Conservation (phyloP, 92 coral and sea anemone genomes). For the Palythoa caribaeorum region DNA sequence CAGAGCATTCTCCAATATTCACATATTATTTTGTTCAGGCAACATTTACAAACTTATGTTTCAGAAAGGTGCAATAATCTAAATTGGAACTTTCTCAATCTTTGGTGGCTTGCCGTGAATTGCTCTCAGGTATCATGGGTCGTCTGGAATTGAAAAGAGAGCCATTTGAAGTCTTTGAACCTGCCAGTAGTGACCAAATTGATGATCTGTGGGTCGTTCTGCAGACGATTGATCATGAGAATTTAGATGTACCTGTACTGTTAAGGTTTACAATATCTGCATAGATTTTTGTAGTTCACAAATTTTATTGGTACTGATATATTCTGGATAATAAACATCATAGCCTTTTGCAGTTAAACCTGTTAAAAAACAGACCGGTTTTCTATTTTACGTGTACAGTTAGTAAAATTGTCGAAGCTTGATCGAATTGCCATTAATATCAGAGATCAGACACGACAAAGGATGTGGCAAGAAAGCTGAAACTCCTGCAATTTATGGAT, state of each 20-base stretch:
- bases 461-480: not conserved
- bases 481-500: not conserved
- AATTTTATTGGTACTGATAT: not conserved
- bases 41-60: not conserved
- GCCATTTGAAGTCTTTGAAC: not conserved
- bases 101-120: not conserved
- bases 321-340: constrained; percentile 3
- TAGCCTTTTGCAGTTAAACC: not conserved
- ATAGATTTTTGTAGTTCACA: not conserved
- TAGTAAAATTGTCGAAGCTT: not conserved
- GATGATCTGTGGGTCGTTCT: not conserved
- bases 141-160: not conserved
- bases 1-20: not conserved
- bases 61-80: constrained; percentile 7
- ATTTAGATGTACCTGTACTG: not conserved
- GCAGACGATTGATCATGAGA: not conserved
- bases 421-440: not conserved
- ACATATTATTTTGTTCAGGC: not conserved
- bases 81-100: not conserved
- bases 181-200: not conserved
- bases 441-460: constrained; percentile 12
- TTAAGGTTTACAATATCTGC: not conserved
- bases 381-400: not conserved
- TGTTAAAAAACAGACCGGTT: not conserved
- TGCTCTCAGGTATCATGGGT: not conserved